Base-by-base conservation (phyloP, 2,888 invertebrate species). In the Phoenoteleia sp. region DNA sequence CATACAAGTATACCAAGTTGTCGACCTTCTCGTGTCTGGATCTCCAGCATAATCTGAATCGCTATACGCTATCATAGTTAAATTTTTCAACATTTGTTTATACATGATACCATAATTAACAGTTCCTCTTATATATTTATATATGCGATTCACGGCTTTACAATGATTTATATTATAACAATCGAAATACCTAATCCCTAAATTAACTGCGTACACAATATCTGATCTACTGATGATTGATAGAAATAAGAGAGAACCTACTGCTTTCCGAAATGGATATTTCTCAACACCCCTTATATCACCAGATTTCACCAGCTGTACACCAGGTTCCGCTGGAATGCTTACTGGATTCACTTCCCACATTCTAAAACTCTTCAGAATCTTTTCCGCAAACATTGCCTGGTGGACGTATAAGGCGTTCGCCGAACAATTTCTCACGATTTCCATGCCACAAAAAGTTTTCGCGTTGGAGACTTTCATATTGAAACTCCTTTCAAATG, bases 391-490 rank as follows among this genome's bases (percentile, higher is more conserved):
- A 29, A 86, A 88, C 13, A 67, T 39, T 3, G 66, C 36, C 42
- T 88, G 89, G 56, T 87, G 85, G 7, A 87, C 21, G 49, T 83
- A 86, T 0, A 87, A 36, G 0, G 79, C 29, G 5, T 39, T 23
- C 0, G 62, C 7, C 2, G 21, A 23, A 21, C 71, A 49, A 69
- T 83, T 36, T 19, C 83, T 45, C 2, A 72, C 56, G 5, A 88
- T 88, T 39, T 88, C 80, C 52, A 88, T 79, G 49, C 87, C 87
- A 19, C 86, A 81, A 49, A 87, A 89, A 36, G 33, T 42, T n/a
- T 72, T 42, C 13, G 56, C 69, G 0, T 80, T 67, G 0, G 29
- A 60, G 11, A 64, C 11, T 25, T 72, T 84, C 0, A 86, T 69
- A 6, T 77, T 36, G 36, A 87, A 87, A 17, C 52, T 21, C 3